Evolutionary conservation across 2,797 vertebrate genomes (phyloP).

Genomic region (Cercopithecus mitis): DNA sequence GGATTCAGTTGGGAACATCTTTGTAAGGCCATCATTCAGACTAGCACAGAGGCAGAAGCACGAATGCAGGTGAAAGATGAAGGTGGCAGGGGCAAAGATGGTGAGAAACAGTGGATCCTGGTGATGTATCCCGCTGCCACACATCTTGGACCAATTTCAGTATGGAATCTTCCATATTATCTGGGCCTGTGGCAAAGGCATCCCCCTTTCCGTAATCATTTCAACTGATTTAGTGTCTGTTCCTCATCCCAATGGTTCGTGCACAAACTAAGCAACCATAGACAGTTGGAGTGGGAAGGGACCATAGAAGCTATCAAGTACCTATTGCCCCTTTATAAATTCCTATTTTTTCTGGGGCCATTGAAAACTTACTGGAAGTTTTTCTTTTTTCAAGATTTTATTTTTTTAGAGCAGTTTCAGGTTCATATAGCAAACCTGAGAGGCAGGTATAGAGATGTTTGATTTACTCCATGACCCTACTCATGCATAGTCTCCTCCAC

Average conservation of each 20-base stretch:
- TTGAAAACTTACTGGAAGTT: not conserved
- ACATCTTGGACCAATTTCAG: not conserved
- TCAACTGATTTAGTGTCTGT: not conserved
- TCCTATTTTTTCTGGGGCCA: not conserved
- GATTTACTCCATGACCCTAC: not conserved
- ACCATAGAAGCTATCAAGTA: not conserved
- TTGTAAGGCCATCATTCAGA: not conserved
- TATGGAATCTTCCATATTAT: not conserved
- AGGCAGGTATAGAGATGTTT: not conserved
- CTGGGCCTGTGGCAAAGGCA: not conserved
- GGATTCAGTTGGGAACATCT: not conserved
- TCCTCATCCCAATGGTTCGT: not conserved
- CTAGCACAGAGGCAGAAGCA: not conserved
- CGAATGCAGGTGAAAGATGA: not conserved
- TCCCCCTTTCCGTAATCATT: not conserved
- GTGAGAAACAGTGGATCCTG: not conserved
- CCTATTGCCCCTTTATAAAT: not conserved
- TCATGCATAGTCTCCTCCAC: not conserved
- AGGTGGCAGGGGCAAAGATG: not conserved
- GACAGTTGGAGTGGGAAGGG: not conserved
- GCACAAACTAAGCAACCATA: not conserved
- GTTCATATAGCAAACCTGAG: not conserved
- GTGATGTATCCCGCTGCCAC: not conserved
- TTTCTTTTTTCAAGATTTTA: not conserved
- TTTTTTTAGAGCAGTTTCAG: not conserved